Percentiles rank a stretch among this genome's conserved stretches.
phyloP scores from a whole-genome alignment of 2,888 invertebrate species.

The Drosophila ustulata region DNA sequence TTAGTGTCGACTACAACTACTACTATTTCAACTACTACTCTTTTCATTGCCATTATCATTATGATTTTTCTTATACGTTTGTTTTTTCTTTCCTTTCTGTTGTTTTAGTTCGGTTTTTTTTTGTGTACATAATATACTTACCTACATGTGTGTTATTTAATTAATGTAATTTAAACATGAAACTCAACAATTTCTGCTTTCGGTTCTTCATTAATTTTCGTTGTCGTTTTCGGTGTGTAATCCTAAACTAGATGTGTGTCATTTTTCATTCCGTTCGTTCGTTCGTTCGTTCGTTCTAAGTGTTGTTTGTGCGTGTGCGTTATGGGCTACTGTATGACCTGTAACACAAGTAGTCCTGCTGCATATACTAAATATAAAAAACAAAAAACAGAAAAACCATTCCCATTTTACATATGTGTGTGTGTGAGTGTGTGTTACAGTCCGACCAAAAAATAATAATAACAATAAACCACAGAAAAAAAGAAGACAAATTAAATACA shows the following conservation, averaged over 20 bases:
- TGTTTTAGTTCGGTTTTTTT: conserved; percentile 3
- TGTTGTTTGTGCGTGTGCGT: conserved; percentile 56
- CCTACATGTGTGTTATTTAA: conserved; percentile 67
- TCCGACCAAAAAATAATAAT: conserved; percentile 15
- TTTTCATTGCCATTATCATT: neutral
- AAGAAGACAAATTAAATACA: conserved; percentile 53
- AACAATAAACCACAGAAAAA: conserved; percentile 22
- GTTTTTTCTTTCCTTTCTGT: conserved; percentile 33
- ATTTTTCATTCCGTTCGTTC: conserved; percentile 54
- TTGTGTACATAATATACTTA: conserved; percentile 35
- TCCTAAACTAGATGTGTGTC: conserved; percentile 63
- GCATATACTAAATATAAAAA: conserved; percentile 21
- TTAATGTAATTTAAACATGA: conserved; percentile 80
- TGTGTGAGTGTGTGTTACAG: conserved; percentile 19
- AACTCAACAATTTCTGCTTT: conserved; percentile 83
- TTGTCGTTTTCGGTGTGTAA: conserved; percentile 58
- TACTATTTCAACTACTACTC: conserved; percentile 14
- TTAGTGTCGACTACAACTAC: conserved; percentile 35
- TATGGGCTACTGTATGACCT: conserved; percentile 35
- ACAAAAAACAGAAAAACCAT: conserved; percentile 22
- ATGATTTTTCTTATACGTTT: conserved; percentile 1
- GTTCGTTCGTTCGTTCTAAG: conserved; percentile 35
- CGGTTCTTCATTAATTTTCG: conserved; percentile 64
- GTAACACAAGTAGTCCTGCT: conserved; percentile 46
- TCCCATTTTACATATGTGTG: conserved; percentile 44